Percentiles rank a stretch among this genome's conserved stretches.
Evolutionary conservation across 2,888 invertebrate species (phyloP).

Genomic region (Sycophila texana): DNA sequence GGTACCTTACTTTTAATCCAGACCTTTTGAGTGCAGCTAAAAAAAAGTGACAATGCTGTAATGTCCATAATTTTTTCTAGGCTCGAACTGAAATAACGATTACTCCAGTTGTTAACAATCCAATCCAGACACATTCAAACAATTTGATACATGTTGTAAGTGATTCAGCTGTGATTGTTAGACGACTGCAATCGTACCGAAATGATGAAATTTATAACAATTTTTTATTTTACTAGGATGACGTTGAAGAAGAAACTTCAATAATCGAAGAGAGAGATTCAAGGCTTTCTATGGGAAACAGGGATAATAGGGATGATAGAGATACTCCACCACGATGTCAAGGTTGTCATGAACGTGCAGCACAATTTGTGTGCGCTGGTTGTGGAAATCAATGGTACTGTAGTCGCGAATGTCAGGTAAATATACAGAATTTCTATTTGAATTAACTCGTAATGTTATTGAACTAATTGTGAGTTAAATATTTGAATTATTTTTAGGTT

Average conservation of each 20-base stretch:
- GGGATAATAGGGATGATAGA: constrained; percentile 70
- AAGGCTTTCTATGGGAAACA: constrained; percentile 66
- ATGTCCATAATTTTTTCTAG: constrained; percentile 68
- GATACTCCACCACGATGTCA: constrained; percentile 86
- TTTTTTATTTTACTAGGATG: constrained; percentile 73
- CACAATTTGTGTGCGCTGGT: constrained; percentile 92
- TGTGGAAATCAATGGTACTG: constrained; percentile 97
- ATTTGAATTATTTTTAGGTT: constrained; percentile 78
- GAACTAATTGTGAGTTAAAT: background rate
- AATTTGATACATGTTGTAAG: constrained; percentile 72
- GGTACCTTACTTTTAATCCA: constrained; percentile 63
- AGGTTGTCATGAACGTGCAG: constrained; percentile 88
- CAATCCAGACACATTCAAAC: constrained; percentile 69
- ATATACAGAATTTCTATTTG: constrained; percentile 46
- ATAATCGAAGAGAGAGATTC: constrained; percentile 76
- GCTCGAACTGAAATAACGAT: constrained; percentile 81
- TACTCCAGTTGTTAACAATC: constrained; percentile 77
- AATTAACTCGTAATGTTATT: too few species aligned
- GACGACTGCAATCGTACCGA: background rate
- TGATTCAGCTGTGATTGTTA: constrained; percentile 20
- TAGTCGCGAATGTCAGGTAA: constrained; percentile 93
- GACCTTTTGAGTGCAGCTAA: constrained; percentile 3
- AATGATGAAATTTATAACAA: background rate
- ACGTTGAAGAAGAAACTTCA: constrained; percentile 77
- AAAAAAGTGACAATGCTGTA: constrained; percentile 51